Evolutionary conservation across 2,113 vertebrate species (phyloP).

Genomic region (Psammodynastes pulverulentus): DNA sequence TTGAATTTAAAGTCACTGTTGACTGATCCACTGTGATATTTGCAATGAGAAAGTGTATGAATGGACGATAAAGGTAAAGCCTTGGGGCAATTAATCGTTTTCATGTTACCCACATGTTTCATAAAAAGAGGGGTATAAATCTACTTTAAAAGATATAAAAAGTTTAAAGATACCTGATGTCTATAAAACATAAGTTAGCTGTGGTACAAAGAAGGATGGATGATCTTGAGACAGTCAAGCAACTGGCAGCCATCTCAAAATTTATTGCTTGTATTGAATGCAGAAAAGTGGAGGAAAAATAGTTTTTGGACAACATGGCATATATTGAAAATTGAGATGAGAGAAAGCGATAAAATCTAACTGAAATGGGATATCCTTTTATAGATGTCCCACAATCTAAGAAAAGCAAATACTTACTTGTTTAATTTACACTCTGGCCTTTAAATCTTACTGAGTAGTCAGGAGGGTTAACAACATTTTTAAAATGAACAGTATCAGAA

Average conservation of each 20-base stretch:
- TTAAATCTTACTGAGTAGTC: neutral
- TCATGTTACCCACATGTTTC: neutral
- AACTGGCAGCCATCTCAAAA: neutral
- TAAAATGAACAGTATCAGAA: neutral
- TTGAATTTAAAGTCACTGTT: neutral
- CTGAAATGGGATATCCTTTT: neutral
- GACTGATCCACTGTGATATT: neutral
- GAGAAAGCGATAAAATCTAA: neutral
- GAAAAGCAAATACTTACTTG: neutral
- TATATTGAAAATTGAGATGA: neutral
- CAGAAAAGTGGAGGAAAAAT: neutral
- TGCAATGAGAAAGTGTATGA: neutral
- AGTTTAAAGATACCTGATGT: neutral
- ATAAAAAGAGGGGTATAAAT: neutral
- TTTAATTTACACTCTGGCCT: neutral
- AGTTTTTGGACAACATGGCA: neutral
- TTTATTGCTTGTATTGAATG: neutral
- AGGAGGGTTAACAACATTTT: neutral
- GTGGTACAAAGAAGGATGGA: neutral
- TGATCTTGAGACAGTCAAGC: neutral
- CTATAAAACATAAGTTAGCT: slow-evolving; percentile 4
- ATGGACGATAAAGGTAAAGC: neutral
- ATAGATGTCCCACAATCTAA: neutral
- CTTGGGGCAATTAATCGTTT: neutral
- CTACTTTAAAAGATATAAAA: neutral